Evolutionary conservation across 2,888 invertebrate genomes (phyloP).

Genomic region (Lycophotia porphyrea): DNA sequence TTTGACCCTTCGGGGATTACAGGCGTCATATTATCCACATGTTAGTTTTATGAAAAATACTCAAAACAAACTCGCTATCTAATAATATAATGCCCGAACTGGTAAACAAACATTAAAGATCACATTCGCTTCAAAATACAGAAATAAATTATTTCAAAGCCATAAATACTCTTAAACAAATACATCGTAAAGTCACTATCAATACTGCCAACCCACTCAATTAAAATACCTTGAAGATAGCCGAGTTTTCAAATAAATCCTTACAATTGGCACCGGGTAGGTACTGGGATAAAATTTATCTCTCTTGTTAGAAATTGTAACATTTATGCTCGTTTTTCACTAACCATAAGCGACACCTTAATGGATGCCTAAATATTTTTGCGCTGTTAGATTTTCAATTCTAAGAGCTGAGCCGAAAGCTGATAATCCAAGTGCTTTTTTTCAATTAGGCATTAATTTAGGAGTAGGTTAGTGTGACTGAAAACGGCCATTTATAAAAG

Average conservation of each 20-base stretch:
- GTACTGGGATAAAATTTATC: constrained; percentile 59
- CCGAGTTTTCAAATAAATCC: constrained; percentile 53
- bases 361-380: neutral
- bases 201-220: constrained; percentile 39
- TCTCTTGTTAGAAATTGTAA: constrained; percentile 57
- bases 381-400: neutral
- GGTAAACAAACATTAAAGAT: neutral
- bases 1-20: too few relatives aligned
- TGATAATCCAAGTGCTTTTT: neutral
- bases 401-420: neutral
- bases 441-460: neutral
- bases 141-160: constrained; percentile 5
- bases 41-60: too few relatives aligned
- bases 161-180: constrained; percentile 36
- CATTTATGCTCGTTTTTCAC: constrained; percentile 35
- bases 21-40: too few relatives aligned
- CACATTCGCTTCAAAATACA: constrained; percentile 1
- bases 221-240: constrained; percentile 60
- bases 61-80: neutral
- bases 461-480: neutral
- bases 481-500: neutral
- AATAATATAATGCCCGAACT: neutral
- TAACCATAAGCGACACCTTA: neutral
- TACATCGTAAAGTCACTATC: constrained; percentile 27
- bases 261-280: constrained; percentile 41